Evolutionary conservation across 2,113 vertebrate genomes (phyloP), one percentile per base, ranked within the genome.

Genomic region (Boulengeromyrus knoepffleri): DNA sequence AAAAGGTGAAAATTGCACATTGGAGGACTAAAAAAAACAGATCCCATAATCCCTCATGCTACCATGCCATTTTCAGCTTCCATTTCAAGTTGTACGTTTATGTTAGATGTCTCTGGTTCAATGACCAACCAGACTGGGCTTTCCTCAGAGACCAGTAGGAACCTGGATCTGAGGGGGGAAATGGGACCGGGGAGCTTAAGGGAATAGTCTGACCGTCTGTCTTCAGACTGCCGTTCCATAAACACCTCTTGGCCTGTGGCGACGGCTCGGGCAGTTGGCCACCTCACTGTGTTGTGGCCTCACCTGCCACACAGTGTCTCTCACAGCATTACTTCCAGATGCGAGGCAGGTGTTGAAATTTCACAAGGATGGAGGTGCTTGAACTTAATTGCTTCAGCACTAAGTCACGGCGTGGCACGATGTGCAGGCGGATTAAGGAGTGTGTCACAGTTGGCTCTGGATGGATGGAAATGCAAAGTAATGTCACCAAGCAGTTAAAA

Each of bases 1-100:
- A 49, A 85, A 49, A 85, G 83, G 83, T 49, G 83, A 85, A 85
- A 85, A 85, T 86, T 47, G 47, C 84, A 49, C 46, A n/a, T 46
- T n/a, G 45, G 46, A 49, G 46, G 21, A 24, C 45, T 27, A 47
- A 24, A 85, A 24, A 86, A 86, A 86, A 17, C 39, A 47, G 21
- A 50, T 50, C 84, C 46, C 45, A 50, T 24, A 49, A 31, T 86
- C 84, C 84, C 47, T 8, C 47, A 50, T 58, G 53, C 52, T 62
- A 27, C 24, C 45, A 47, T 27, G 7, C 45, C n/a, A 24, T 86
- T 86, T 49, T 50, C 24, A 86, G 83, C 19, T 49, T 85, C 10
- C 50, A 6, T 39, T 45, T 85, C 42, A 10, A 85, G 80, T 27
- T 85, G 10, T 46, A 27, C 1, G 1, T 86, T 13, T 52, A 49